Evolutionary conservation across 1,140 invertebrate genomes (phyloP), one percentile per base, ranked within the genome.

Genomic region (Campodea augens): DNA sequence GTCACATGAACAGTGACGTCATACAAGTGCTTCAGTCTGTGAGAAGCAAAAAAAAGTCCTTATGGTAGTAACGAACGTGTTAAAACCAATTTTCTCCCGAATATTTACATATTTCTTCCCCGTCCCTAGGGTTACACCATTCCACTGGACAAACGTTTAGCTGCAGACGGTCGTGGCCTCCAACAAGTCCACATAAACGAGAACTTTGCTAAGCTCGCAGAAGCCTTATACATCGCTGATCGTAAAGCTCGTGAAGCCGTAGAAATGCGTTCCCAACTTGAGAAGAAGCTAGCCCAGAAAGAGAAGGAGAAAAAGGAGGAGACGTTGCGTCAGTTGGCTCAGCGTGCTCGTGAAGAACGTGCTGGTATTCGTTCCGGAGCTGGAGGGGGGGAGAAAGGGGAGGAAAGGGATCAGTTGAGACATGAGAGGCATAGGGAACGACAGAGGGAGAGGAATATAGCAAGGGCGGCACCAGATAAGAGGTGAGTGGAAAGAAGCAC

Each of bases 301-400:
- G 92, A 98, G 61, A 98, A 98, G 56, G 90, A 97, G 57, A 91
- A 90, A 65, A 98, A 98, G 55, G 96, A 99, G 64, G 92, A 96
- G 52, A 79, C 87, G 64, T 64, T 99, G 51, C 67, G 90, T 38
- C 75, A 84, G 59, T 66, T 98, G 56, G 96, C 96, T 15, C 88
- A 93, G 60, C 83, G 91, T 58, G 95, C 96, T 0, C 73, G 95
- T 49, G 90, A 97, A 54, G 89, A 96, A 57, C 71, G 92, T 51
- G 89, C 89, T 23, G 91, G 90, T 0, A 70, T 82, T n/a, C 71
- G 76, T 38, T 59, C 63, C 20, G 55, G 59, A 36, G 61, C 64
- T 19, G 53, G 49, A 44, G 47, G 46, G 22, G 57, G 52, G 50
- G 77, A 80, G 21, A 87, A 90, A 38, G 77, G 76, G 15, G 73